These are phyloP conservation scores for Macaca nemestrina DNA, from an alignment of 2,113 vertebrate genomes.

Conservation along the genomic window DNA sequence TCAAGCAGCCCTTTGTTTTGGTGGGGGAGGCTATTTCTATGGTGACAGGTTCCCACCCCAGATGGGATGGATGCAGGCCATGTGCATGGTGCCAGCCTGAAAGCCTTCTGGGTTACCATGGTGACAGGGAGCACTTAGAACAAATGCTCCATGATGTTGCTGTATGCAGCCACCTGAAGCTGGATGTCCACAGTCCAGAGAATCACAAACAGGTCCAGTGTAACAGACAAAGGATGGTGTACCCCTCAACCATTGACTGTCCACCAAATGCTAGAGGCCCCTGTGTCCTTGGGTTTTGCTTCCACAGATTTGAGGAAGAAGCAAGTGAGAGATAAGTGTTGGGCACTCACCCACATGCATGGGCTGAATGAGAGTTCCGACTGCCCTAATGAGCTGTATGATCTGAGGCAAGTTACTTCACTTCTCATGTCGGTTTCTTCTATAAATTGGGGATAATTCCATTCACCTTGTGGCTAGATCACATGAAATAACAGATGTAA, in stretches of 20 bases:
- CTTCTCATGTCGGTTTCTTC: background rate
- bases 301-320: background rate
- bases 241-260: background rate
- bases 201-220: background rate
- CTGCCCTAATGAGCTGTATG: background rate
- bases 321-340: too few species aligned
- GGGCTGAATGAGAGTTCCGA: background rate
- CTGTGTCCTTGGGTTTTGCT: background rate
- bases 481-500: accelerated
- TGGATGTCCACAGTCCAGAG: background rate
- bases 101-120: constrained; percentile 84
- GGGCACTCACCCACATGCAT: accelerated
- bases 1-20: constrained; percentile 81
- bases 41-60: constrained; percentile 85
- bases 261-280: background rate
- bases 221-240: background rate
- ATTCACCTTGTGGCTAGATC: background rate
- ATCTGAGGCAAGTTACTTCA: background rate
- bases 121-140: constrained; percentile 69
- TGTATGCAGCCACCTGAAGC: background rate
- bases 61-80: constrained; percentile 78
- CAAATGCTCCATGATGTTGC: constrained; percentile 30
- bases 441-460: background rate
- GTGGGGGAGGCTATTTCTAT: constrained; percentile 85
- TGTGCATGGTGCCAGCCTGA: constrained; percentile 82